A percentile compares a stretch with the other conserved stretches of the same genome.
Evolutionary conservation across 2,888 invertebrate genomes (phyloP).

Genomic region (Linnaemya vulpina): DNA sequence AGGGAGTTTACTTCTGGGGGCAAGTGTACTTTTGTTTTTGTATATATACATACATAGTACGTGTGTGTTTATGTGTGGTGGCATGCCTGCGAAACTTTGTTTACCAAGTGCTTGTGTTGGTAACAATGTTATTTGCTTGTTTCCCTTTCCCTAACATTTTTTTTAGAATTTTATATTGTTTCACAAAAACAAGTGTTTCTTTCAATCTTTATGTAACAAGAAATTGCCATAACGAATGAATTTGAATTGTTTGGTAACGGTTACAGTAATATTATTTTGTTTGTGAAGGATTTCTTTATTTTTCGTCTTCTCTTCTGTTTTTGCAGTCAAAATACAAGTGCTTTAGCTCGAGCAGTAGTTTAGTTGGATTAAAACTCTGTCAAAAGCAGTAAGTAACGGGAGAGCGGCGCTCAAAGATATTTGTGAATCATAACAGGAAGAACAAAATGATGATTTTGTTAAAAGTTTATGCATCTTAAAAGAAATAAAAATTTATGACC

Average conservation of each 20-base stretch:
- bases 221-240: conserved; percentile 61
- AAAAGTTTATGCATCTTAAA: conserved; percentile 54
- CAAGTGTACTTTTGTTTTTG: neutral
- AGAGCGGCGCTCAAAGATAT: neutral
- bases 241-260: conserved; percentile 64
- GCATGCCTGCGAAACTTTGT: conserved; percentile 15
- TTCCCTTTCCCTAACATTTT: conserved; percentile 17
- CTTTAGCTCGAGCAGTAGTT: conserved; percentile 14
- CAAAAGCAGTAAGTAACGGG: too few species aligned
- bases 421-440: neutral
- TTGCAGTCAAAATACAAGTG: conserved; percentile 21
- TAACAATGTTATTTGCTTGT: conserved; percentile 39
- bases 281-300: conserved; percentile 17
- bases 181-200: conserved; percentile 61
- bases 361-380: neutral
- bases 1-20: conserved; percentile 12
- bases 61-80: neutral
- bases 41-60: too few species aligned
- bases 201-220: conserved; percentile 38
- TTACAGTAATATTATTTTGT: conserved; percentile 49
- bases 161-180: neutral
- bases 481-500: conserved; percentile 69
- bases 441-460: conserved; percentile 44
- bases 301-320: neutral
- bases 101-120: conserved; percentile 50